Base-by-base conservation (phyloP, 2,113 vertebrate species). In the Suncus etruscus region DNA sequence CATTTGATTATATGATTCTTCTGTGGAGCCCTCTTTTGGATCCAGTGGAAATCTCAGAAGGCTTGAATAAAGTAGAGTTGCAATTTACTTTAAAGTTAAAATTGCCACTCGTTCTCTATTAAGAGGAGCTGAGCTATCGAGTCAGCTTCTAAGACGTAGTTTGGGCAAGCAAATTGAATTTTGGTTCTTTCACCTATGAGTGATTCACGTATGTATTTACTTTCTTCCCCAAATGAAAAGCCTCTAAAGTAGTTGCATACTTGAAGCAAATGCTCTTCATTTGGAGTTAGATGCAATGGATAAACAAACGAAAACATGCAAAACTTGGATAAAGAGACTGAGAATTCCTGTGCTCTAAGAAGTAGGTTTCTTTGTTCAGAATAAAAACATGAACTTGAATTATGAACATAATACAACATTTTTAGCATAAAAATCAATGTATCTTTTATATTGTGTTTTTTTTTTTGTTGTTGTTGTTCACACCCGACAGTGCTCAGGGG, bases 51-150 rank as follows among this genome's bases (percentile, higher is more conserved):
- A 83, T 94, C 69, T 73, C 39, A 54, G 29, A 92, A 88, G 29
- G 29, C 39, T 25, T 61, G 3, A 79, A 31, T 68, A 86, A 86
- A 83, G n/a, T 65, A 86, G 83, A 77, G 54, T 6, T 63, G 12
- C 27, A 88, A 68, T 83, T 88, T 77, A 68, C 75, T 78, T 86
- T 95, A 50, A 73, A 89, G 70, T 77, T 45, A 58, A 87, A 90
- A 74, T 77, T 11, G 80, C 27, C 9, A 48, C 0, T 68, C 75
- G 87, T 87, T 61, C 66, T 81, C 45, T 66, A 12, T 75, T n/a
- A n/a, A n/a, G 16, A 27, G 20, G 70, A 76, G 1, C 22, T 50
- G 1, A 45, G 29, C 32, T 31, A 4, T 32, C 86, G n/a, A 11
- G 80, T 70, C 29, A 86, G 2, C 3, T 86, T 63, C 45, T 31